A percentile compares a stretch with the other conserved stretches of the same genome.
phyloP scores from a whole-genome alignment of 2,888 invertebrate species.

The Chalcosyrphus nemorum region DNA sequence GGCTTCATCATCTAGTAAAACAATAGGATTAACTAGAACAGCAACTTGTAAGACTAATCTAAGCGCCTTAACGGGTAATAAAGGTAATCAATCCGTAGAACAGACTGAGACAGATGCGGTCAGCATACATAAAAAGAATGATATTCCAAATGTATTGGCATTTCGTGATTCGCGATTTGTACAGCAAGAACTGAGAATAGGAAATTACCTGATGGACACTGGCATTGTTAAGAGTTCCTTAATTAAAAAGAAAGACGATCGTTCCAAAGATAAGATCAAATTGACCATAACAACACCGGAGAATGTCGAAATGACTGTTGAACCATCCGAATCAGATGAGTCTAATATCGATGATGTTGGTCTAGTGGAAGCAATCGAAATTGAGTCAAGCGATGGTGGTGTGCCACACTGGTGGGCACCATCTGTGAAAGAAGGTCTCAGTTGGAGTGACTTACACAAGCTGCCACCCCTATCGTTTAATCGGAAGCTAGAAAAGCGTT shows the following conservation, averaged over 20 bases:
- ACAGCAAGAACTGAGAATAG: constrained; percentile 81
- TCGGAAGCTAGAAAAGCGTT: constrained; percentile 76
- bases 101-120: constrained; percentile 73
- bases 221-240: constrained; percentile 80
- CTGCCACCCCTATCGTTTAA: constrained; percentile 76
- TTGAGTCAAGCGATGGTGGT: constrained; percentile 74
- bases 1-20: constrained; percentile 21
- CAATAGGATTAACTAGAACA: constrained; percentile 76
- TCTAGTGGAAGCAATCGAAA: constrained; percentile 80
- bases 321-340: constrained; percentile 74
- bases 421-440: constrained; percentile 79
- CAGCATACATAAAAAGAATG: constrained; percentile 79
- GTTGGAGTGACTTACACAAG: constrained; percentile 78
- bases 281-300: constrained; percentile 81
- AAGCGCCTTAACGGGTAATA: constrained; percentile 32
- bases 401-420: constrained; percentile 75
- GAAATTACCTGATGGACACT: constrained; percentile 81
- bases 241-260: constrained; percentile 73
- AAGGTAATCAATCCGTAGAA: constrained; percentile 8
- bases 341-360: constrained; percentile 76
- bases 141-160: constrained; percentile 81
- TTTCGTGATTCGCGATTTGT: constrained; percentile 81
- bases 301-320: constrained; percentile 79
- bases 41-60: constrained; percentile 76
- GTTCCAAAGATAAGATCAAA: constrained; percentile 76